A percentile compares a stretch with the other conserved stretches of the same genome.
Evolutionary conservation across 2,113 vertebrate species (phyloP).

Genomic region (Pluvialis apricaria): DNA sequence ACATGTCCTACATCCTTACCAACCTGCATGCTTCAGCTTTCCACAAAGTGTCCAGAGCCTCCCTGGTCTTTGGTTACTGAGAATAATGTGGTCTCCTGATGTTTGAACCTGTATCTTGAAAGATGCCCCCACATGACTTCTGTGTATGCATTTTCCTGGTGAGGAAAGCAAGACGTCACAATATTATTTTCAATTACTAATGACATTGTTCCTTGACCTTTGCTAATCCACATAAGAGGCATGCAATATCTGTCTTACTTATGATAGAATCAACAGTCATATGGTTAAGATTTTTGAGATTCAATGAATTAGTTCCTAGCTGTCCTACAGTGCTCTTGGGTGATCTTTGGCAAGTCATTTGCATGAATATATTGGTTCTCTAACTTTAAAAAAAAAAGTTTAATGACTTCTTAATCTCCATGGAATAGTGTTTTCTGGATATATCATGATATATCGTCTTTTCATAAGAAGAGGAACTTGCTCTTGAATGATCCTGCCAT

Average conservation of each 20-base stretch:
- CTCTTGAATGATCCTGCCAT: background rate
- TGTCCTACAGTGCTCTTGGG: background rate
- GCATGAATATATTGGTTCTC: background rate
- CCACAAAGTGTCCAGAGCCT: background rate
- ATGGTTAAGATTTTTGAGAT: background rate
- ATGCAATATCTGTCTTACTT: background rate
- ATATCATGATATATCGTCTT: background rate
- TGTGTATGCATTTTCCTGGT: background rate
- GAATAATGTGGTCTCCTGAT: background rate
- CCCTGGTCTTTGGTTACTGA: background rate
- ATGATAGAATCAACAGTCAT: background rate
- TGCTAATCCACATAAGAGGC: background rate
- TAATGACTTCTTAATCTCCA: background rate
- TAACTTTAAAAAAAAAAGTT: background rate
- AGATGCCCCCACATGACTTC: background rate
- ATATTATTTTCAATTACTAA: background rate
- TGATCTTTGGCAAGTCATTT: background rate
- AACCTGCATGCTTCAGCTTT: background rate
- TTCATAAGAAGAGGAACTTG: background rate
- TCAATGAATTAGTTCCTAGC: background rate
- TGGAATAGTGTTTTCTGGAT: background rate
- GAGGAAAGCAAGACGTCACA: background rate
- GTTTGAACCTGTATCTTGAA: background rate
- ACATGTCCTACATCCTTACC: background rate
- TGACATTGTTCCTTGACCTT: background rate